Evolutionary conservation across 2,113 vertebrate species (phyloP), one percentile per base, ranked within the genome.

Genomic region (Pao palembangensis): DNA sequence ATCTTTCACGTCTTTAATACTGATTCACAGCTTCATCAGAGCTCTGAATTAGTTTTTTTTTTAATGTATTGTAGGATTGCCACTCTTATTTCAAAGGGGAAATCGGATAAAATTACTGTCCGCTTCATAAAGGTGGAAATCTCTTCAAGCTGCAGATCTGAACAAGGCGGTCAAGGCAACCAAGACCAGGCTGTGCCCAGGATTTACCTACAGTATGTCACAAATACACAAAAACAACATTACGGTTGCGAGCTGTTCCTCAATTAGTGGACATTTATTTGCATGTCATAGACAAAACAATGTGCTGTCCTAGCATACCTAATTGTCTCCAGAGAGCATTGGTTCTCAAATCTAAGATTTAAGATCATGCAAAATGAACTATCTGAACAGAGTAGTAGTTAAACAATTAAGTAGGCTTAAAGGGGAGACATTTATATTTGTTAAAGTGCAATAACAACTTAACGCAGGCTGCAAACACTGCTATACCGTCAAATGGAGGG

Each of bases 351-450:
- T 77, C 75, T 79, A 84, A 83, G 82, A 84, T 87, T 78, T 58
- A 76, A 73, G 78, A 85, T 79, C 91, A 91, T 91, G 91, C 91
- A 90, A 85, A 88, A 78, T 64, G 60, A 90, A 73, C 69, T 59
- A 73, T 61, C 51, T 52, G 43, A 74, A 75, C 64, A 78, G 58
- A 68, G 46, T 58, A 70, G 65, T 61, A 75, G n/a, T 59, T 59
- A 44, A 77, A 66, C 44, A 73, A 78, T 74, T 71, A 66, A 84
- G 76, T 43, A 52, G 50, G 63, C 58, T 67, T 79, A 61, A 83
- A 79, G 71, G 73, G 61, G 61, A 54, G 46, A 43, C 51, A 51
- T 64, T 67, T 61, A 42, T 58, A 48, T 50, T 53, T 61, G 18
- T 60, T 82, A 85, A 85, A 86, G 84, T 87, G 85, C 87, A 64